Evolutionary conservation across 1,140 invertebrate genomes (phyloP), one percentile per base, ranked within the genome.

Genomic region (Maniola jurtina): DNA sequence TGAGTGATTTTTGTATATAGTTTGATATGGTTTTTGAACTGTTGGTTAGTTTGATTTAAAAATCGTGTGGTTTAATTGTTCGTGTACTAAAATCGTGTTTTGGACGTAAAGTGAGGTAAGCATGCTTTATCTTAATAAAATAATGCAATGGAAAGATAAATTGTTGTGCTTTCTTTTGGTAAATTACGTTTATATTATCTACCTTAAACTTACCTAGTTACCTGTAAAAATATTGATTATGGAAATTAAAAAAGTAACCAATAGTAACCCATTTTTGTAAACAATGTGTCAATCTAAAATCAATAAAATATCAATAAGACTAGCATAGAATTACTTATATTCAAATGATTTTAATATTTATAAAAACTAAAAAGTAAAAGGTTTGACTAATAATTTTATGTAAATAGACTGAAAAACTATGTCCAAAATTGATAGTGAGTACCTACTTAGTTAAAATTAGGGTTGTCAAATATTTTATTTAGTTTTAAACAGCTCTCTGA

Each of bases 81-180:
- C 10, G 48, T 15, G 15, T 14, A 11, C 1, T 45, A 13, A n/a
- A 52, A 47, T 66, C 64, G 64, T 66, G 58, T 66, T 66, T 66
- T 66, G 64, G 64, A 66, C 14, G 50, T 61, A 13, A 36, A 66
- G 36, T 56, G 50, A 55, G 64, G 64, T 66, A 38, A 66, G 64
- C 15, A 4, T 52, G 14, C 7, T 50, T 50, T 65, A 25, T 47
- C 25, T 42, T 33, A 11, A 42, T 11, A 11, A 11, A 42, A 42
- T 11, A 42, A 42, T 42, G 40, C 6, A 42, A 9, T 42, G 6
- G 3, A 11, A 9, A 2, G 13, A 25, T 25, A 13, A 45, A 13
- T 11, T 8, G 6, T 45, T 45, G 10, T 11, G 38, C 10, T 38
- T 38, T 38, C 38, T 38, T 9, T 3, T 38, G 38, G 2, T 11